Percentiles rank a stretch among this genome's conserved stretches.
phyloP scores from a whole-genome alignment of 1,140 invertebrate genomes.

The Tetragonula clypearis region DNA sequence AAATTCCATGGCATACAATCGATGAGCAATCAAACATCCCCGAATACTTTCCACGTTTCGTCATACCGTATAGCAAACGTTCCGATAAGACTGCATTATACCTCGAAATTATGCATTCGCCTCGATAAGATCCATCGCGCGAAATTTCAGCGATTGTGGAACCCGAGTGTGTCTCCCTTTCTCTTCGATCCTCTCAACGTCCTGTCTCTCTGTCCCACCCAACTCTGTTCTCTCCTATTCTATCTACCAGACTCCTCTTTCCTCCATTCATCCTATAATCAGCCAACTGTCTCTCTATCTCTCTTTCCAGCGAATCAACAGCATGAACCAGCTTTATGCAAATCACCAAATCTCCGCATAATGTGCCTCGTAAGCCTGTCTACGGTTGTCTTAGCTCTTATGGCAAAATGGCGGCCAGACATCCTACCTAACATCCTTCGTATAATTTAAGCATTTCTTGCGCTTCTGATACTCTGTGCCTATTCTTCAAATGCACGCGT shows the following conservation, averaged over 20 bases:
- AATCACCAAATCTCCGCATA: constrained; percentile 64
- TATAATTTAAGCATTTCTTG: constrained; percentile 43
- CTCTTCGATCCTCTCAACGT: not conserved
- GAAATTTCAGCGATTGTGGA: constrained; percentile 60
- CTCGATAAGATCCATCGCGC: constrained; percentile 63
- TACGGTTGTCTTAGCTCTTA: constrained; percentile 66
- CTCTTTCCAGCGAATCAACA: constrained; percentile 28
- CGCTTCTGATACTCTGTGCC: not conserved
- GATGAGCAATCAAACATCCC: constrained; percentile 26
- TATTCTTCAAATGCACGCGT: constrained; percentile 11
- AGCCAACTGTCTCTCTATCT: constrained; percentile 42
- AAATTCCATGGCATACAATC: constrained; percentile 23
- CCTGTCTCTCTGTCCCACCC: constrained; percentile 31
- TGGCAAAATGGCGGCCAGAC: constrained; percentile 54
- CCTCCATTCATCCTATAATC: constrained; percentile 31
- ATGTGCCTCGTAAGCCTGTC: constrained; percentile 65
- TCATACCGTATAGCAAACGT: not conserved
- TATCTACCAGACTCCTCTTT: not conserved
- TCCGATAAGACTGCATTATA: constrained; percentile 46
- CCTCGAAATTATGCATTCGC: constrained; percentile 66
- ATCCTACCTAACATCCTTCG: constrained; percentile 16
- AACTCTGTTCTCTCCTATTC: not conserved
- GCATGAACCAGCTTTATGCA: constrained; percentile 66
- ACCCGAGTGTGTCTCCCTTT: not conserved
- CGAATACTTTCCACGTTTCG: constrained; percentile 2